Evolutionary conservation across 2,113 vertebrate genomes (phyloP).

Genomic region (Indri indri): DNA sequence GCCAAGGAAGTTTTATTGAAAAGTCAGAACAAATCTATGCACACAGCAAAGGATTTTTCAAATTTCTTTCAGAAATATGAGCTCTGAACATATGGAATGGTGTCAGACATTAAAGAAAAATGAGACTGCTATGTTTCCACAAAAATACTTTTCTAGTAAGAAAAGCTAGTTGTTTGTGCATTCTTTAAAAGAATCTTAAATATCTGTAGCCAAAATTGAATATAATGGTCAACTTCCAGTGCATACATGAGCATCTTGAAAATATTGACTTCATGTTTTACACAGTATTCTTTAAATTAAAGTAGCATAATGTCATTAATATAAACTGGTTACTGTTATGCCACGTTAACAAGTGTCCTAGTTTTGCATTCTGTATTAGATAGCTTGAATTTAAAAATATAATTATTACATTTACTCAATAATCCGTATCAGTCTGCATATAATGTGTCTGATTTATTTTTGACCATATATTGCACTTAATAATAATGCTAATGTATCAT

Average conservation of each 20-base stretch:
- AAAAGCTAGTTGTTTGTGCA: not conserved
- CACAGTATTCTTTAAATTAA: not conserved
- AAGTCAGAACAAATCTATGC: conserved; percentile 36
- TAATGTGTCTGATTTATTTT: not conserved
- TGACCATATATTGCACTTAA: not conserved
- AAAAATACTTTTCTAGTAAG: not conserved
- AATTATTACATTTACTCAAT: not conserved
- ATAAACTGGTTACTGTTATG: not conserved
- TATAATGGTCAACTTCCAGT: not conserved
- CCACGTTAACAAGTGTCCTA: not conserved
- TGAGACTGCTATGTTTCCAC: not conserved
- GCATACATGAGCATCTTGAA: not conserved
- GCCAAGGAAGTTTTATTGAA: conserved; percentile 12
- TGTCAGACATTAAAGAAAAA: conserved; percentile 43
- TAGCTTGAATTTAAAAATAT: not conserved
- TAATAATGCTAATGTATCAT: not conserved
- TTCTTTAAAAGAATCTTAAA: not conserved
- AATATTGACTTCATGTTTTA: not conserved
- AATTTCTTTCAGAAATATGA: conserved; percentile 33
- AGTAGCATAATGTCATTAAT: not conserved
- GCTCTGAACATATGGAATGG: conserved; percentile 27
- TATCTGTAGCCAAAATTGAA: not conserved
- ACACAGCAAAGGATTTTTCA: conserved; percentile 7
- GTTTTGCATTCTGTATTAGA: not conserved
- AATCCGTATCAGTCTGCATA: not conserved